Base-by-base conservation (phyloP, 2,888 invertebrate genomes). In the Fragum fragum region DNA sequence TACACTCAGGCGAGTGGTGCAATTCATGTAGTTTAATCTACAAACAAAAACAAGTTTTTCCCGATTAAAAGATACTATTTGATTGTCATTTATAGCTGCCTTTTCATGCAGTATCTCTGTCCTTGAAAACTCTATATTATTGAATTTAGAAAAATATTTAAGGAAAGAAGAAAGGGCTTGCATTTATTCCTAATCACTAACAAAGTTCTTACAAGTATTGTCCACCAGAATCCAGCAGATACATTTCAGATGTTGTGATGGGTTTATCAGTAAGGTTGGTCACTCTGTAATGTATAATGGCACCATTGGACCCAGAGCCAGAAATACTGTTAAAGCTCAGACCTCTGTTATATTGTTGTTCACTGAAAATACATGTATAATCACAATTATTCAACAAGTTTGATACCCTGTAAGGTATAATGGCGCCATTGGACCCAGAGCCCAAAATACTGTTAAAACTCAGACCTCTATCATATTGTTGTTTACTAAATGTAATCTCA, bases 131-230 rank as follows among this genome's bases (percentile, higher is more conserved):
- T n/a, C n/a, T n/a, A n/a, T n/a, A n/a, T n/a, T n/a, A n/a, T n/a
- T n/a, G n/a, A n/a, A n/a, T n/a, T n/a, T n/a, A n/a, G n/a, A n/a
- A n/a, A n/a, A n/a, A n/a, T n/a, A n/a, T n/a, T n/a, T n/a, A n/a
- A n/a, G n/a, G n/a, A n/a, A n/a, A n/a, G n/a, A n/a, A n/a, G n/a
- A n/a, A n/a, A n/a, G n/a, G n/a, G n/a, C n/a, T n/a, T n/a, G n/a
- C n/a, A n/a, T n/a, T n/a, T n/a, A n/a, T n/a, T n/a, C n/a, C n/a
- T n/a, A n/a, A n/a, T n/a, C n/a, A n/a, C n/a, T n/a, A n/a, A n/a
- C n/a, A n/a, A n/a, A n/a, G n/a, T n/a, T n/a, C 92, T 90, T 87
- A 93, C 93, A 93, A 84, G 79, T 93, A 93, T 68, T 93, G 92
- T 29, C 92, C 93, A 14, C 94, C 94, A 16, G 93, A 93, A 86